These are phyloP conservation scores for Ryuthela nishihirai DNA, from an alignment of 2,888 invertebrate genomes.

Conservation along the genomic window DNA sequence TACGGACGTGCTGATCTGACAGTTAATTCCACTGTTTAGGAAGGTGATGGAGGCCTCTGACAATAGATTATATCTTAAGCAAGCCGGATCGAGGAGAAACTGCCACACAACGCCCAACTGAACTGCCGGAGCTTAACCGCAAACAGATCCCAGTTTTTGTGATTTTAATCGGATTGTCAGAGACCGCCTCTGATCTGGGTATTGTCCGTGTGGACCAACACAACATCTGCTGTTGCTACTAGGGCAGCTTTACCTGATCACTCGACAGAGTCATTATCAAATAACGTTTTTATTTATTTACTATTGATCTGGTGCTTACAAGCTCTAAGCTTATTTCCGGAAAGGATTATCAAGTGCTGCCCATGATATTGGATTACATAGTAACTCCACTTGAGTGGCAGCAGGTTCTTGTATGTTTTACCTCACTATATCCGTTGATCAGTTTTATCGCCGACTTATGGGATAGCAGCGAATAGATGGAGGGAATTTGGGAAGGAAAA, in stretches of 20 bases:
- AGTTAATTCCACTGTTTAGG: constrained; percentile 40
- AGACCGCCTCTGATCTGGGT: constrained; percentile 34
- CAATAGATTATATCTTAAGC: constrained; percentile 40
- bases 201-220: constrained; percentile 36
- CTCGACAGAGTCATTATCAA: constrained; percentile 38
- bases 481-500: too few relatives aligned
- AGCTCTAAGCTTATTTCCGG: constrained; percentile 38
- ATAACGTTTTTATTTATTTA: constrained; percentile 40
- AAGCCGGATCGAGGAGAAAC: constrained; percentile 32
- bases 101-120: too few relatives aligned
- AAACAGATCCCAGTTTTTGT: constrained; percentile 39
- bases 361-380: constrained; percentile 32
- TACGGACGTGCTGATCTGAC: constrained; percentile 37
- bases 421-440: constrained; percentile 32
- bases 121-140: constrained; percentile 33
- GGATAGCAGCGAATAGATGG: constrained; percentile 29
- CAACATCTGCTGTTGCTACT: too few relatives aligned
- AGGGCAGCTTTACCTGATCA: constrained; percentile 36
- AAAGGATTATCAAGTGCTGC: constrained; percentile 30
- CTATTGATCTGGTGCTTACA: constrained; percentile 34
- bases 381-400: constrained; percentile 38
- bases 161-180: constrained; percentile 38
- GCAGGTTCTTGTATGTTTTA: constrained; percentile 24
- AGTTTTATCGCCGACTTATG: constrained; percentile 28
- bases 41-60: constrained; percentile 27